Base-by-base conservation (phyloP, 2,888 invertebrate species). In the Carcina quercana region DNA sequence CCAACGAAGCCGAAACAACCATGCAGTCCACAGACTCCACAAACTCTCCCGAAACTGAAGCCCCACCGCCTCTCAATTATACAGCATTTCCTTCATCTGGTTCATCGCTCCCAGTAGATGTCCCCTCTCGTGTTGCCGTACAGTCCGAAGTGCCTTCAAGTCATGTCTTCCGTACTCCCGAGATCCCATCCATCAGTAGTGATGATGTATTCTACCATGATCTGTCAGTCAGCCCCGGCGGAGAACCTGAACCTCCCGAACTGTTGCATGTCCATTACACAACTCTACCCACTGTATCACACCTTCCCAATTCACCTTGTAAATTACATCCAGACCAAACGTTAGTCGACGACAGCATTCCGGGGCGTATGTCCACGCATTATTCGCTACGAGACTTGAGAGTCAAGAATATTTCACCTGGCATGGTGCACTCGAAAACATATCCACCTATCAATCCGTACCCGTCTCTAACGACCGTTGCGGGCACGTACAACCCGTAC, bases 41-140 rank as follows among this genome's bases (percentile, higher is more conserved):
- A 31, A 71, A 70, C 40, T 78, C 79, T 22, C 73, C 75, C 15
- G 82, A 79, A 40, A 47, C 59, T 17, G 82, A 82, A 54, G 40
- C 56, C 26, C 85, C 85, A 28, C 86, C 86, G 20, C 66, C 78
- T 12, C 57, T 86, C 10, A 85, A 86, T 57, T 86, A 79, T 40
- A 56, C 62, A 15, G 83, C 85, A 5, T 67, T 60, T 59, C 74
- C 86, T 43, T 38, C 49, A 35, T 39, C 56, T 32, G 20, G 2
- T 6, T 17, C 19, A 8, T n/a, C 12, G 13, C 19, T 13, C 14
- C 20, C 26, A 3, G 15, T 25, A 15, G 17, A 30, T 10, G 22
- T 32, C 27, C 36, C 36, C 15, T 12, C 8, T 46, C 58, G 34
- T 56, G 57, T 20, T 46, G 56, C 26, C 59, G 51, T 34, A 47